Conservation (phyloP, 2,113 vertebrate genomes). For the Scolopax mira region DNA sequence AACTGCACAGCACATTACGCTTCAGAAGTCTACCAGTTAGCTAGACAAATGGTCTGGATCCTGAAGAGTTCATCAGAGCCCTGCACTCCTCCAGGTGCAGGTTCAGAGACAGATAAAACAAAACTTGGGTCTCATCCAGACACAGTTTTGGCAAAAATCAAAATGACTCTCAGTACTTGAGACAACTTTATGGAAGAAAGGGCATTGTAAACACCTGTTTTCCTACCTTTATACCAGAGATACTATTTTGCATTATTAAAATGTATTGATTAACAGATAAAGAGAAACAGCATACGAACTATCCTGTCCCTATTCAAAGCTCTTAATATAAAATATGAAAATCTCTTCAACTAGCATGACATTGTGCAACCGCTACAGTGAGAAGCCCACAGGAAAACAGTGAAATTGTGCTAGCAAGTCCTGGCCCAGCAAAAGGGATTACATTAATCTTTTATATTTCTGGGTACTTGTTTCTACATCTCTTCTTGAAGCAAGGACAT, state of each 20-base stretch:
- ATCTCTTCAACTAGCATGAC: background rate
- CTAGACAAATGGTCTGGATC: background rate
- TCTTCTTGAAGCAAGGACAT: background rate
- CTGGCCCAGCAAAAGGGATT: background rate
- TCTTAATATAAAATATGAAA: background rate
- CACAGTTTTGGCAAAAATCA: background rate
- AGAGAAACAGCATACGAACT: background rate
- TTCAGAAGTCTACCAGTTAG: background rate
- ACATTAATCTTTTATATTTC: background rate
- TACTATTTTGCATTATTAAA: background rate
- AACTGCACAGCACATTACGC: background rate
- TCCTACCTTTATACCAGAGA: background rate
- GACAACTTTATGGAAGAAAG: background rate
- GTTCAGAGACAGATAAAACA: background rate
- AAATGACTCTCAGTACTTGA: background rate
- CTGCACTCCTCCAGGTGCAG: background rate
- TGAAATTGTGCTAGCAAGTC: background rate
- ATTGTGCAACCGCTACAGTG: background rate
- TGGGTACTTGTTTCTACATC: background rate
- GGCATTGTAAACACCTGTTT: background rate
- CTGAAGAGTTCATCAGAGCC: background rate
- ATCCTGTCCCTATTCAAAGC: background rate
- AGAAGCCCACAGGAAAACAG: background rate
- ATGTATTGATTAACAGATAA: background rate
- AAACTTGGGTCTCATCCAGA: background rate